phyloP scores from a whole-genome alignment of 2,888 invertebrate species.

The Melikaiella ostensackeni region DNA sequence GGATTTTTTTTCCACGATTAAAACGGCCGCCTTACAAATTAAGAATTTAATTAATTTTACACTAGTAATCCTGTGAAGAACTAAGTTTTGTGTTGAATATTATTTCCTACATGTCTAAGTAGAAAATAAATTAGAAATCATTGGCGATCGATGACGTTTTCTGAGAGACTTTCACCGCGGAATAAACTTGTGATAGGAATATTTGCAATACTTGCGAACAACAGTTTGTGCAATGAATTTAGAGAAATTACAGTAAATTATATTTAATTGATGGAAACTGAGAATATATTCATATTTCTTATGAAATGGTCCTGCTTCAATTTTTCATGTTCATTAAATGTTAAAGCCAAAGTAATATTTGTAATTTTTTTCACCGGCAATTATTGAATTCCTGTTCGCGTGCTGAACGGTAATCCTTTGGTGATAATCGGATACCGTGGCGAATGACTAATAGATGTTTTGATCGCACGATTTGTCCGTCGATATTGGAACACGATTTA shows the following conservation, averaged over 20 bases:
- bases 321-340: too few relatives aligned
- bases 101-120: not conserved
- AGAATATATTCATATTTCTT: too few relatives aligned
- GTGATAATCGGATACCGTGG: constrained; percentile 23
- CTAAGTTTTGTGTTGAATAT: not conserved
- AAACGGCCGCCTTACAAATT: too few relatives aligned
- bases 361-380: not conserved
- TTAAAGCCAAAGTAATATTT: not conserved
- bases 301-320: too few relatives aligned
- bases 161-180: constrained; percentile 12
- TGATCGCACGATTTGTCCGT: constrained; percentile 35
- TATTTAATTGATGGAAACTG: too few relatives aligned
- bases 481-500: constrained; percentile 22
- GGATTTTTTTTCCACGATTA: too few relatives aligned
- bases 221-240: not conserved
- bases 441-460: constrained; percentile 26
- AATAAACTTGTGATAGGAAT: constrained; percentile 18
- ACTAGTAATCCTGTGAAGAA: not conserved
- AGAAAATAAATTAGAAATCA: constrained; percentile 31
- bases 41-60: too few relatives aligned
- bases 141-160: constrained; percentile 6
- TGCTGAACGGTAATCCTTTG: constrained; percentile 1
- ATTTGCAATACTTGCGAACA: not conserved
- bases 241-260: not conserved
- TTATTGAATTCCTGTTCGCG: not conserved